These are phyloP conservation scores for Pararge aegeria DNA, from an alignment of 1,140 invertebrate genomes.

Conservation along the genomic window DNA sequence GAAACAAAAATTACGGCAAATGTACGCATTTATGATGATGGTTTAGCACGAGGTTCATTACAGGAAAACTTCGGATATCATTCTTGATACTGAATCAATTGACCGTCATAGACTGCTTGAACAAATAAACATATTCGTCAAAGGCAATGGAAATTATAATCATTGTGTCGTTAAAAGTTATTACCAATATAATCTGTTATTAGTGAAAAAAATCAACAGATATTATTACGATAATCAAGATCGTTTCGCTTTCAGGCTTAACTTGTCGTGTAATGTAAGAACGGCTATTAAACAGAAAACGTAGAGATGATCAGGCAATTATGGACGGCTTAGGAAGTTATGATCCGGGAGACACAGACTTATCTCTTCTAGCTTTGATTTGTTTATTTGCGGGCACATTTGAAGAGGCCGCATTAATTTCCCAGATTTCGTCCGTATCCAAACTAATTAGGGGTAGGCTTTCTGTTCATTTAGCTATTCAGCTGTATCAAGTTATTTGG, in stretches of 20 bases:
- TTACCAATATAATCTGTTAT: no score
- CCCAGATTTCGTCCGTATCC: slow-evolving; percentile 22
- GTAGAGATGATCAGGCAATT: slow-evolving; percentile 51
- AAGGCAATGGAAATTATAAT: no score
- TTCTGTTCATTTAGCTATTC: slow-evolving; percentile 5
- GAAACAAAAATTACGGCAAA: no score
- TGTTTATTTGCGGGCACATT: slow-evolving; percentile 50
- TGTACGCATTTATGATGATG: no score
- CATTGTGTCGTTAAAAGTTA: no score
- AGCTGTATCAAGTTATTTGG: background rate
- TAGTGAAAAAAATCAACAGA: background rate
- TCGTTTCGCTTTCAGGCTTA: slow-evolving; percentile 1
- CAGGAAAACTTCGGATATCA: no score
- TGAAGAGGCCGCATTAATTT: slow-evolving; percentile 55
- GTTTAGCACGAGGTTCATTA: no score
- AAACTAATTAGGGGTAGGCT: slow-evolving; percentile 9
- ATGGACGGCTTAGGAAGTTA: slow-evolving; percentile 60
- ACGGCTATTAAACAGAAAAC: slow-evolving; percentile 46
- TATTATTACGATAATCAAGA: background rate
- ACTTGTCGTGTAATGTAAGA: slow-evolving; percentile 5
- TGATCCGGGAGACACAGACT: slow-evolving; percentile 58
- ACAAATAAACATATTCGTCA: no score
- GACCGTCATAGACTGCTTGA: no score
- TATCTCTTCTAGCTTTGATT: slow-evolving; percentile 50
- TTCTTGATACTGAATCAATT: no score